Evolutionary conservation across 2,113 vertebrate genomes (phyloP).

Genomic region (Rana temporaria): DNA sequence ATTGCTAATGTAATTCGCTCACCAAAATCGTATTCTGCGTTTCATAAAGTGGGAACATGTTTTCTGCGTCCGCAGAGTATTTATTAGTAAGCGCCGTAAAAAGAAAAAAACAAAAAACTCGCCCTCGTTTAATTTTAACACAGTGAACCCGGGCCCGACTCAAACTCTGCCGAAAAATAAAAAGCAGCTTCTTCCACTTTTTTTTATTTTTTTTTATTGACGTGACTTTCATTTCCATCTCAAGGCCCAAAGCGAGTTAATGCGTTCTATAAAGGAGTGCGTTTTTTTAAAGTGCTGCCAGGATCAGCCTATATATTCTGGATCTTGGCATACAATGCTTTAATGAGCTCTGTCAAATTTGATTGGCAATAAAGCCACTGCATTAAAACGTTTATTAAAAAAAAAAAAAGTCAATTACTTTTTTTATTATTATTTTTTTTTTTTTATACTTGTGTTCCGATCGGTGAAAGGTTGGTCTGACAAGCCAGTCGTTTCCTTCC

Average conservation of each 20-base stretch:
- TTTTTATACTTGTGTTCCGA: conserved; percentile 30
- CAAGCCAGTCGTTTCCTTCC: conserved; percentile 10
- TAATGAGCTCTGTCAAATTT: conserved; percentile 57
- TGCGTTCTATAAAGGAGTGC: conserved; percentile 34
- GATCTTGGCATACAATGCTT: conserved; percentile 37
- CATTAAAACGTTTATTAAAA: conserved; percentile 57
- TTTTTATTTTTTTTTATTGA: conserved; percentile 37
- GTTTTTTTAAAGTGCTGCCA: conserved; percentile 49
- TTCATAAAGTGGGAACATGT: conserved; percentile 57
- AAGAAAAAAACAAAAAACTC: not conserved
- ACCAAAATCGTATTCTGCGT: conserved; percentile 39
- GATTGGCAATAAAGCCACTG: conserved; percentile 57
- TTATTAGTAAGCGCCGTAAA: conserved; percentile 49
- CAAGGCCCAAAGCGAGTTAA: conserved; percentile 47
- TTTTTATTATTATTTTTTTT: conserved; percentile 28
- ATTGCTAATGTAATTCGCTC: conserved; percentile 49
- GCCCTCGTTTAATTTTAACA: conserved; percentile 55
- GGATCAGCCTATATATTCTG: conserved; percentile 30
- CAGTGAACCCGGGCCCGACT: conserved; percentile 30
- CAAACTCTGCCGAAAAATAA: conserved; percentile 13
- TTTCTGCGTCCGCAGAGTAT: conserved; percentile 49
- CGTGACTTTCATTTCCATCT: conserved; percentile 55
- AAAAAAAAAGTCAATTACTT: conserved; percentile 53
- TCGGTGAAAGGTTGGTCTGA: not conserved
- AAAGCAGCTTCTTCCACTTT: conserved; percentile 39